Evolutionary conservation across 1,140 invertebrate genomes (phyloP).

Genomic region (Pseudomyrmex sp.): DNA sequence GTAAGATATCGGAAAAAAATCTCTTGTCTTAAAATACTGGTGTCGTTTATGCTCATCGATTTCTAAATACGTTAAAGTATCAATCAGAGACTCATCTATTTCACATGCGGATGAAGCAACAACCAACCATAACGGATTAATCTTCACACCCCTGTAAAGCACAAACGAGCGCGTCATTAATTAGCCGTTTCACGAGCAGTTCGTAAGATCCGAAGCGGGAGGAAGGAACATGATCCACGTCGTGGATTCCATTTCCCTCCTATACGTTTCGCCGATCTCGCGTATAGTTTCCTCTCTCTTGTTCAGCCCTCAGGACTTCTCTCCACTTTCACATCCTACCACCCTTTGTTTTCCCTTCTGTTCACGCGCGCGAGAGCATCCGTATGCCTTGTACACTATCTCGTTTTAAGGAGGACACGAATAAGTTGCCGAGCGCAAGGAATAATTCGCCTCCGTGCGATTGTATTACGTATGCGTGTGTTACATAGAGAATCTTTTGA

Average conservation of each 20-base stretch:
- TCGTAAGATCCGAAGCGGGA: slow-evolving; percentile 35
- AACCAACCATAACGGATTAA: slow-evolving; percentile 45
- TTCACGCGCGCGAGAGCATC: slow-evolving; percentile 12
- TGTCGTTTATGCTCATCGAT: not conserved
- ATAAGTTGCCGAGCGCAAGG: not conserved
- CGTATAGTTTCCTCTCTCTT: slow-evolving; percentile 3
- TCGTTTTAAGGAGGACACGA: slow-evolving; percentile 37
- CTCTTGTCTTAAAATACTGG: not conserved
- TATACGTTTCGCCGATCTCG: slow-evolving; percentile 45
- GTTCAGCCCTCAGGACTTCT: slow-evolving; percentile 27
- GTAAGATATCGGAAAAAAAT: too few species aligned
- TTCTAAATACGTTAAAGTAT: not conserved
- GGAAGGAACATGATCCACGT: slow-evolving; percentile 42
- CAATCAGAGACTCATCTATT: slow-evolving; percentile 35
- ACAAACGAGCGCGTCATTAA: slow-evolving; percentile 36
- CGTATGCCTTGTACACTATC: not conserved
- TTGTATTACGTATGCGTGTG: slow-evolving; percentile 77
- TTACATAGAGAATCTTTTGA: slow-evolving; percentile 71
- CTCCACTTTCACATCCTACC: slow-evolving; percentile 9
- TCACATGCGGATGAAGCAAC: slow-evolving; percentile 17
- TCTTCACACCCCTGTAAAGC: slow-evolving; percentile 43
- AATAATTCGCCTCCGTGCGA: slow-evolving; percentile 44
- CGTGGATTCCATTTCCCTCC: slow-evolving; percentile 38
- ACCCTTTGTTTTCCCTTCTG: slow-evolving; percentile 7
- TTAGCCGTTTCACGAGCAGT: slow-evolving; percentile 33